Evolutionary conservation across 2,888 invertebrate species (phyloP).

Genomic region (Eristalis tenax): DNA sequence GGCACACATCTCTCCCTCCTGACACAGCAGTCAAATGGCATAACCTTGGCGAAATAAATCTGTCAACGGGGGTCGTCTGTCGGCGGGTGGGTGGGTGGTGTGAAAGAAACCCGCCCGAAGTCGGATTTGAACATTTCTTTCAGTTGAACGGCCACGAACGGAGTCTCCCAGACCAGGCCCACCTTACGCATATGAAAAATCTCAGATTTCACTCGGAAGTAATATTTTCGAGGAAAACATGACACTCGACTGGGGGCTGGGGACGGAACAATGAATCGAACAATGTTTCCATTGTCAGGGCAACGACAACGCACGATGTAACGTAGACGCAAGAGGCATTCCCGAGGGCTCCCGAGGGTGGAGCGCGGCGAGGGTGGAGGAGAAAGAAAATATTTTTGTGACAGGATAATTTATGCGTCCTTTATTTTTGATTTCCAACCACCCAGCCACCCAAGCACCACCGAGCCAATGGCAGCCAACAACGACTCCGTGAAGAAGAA

Average conservation of each 20-base stretch:
- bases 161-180: too few relatives aligned
- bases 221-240: slow-evolving; percentile 55
- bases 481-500: slow-evolving; percentile 6
- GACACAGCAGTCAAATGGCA: slow-evolving; percentile 53
- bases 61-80: slow-evolving; percentile 26
- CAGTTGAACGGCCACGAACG: slow-evolving; percentile 48
- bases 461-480: neutral
- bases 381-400: slow-evolving; percentile 57
- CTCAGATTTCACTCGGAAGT: slow-evolving; percentile 62
- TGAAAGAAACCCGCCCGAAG: neutral
- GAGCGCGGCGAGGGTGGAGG: neutral
- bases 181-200: slow-evolving; percentile 49
- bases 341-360: neutral
- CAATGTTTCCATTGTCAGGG: slow-evolving; percentile 32
- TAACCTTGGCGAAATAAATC: slow-evolving; percentile 60
- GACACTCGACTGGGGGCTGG: slow-evolving; percentile 25
- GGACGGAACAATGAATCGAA: neutral
- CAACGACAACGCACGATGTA: neutral
- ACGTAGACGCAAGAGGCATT: slow-evolving; percentile 2
- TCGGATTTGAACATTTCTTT: slow-evolving; percentile 26
- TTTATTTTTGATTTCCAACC: slow-evolving; percentile 57
- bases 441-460: neutral
- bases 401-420: slow-evolving; percentile 66
- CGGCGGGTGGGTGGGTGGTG: neutral
- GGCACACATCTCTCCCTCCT: neutral